Conservation (phyloP, 1,140 invertebrate genomes). For the Pteromalus puparum region DNA sequence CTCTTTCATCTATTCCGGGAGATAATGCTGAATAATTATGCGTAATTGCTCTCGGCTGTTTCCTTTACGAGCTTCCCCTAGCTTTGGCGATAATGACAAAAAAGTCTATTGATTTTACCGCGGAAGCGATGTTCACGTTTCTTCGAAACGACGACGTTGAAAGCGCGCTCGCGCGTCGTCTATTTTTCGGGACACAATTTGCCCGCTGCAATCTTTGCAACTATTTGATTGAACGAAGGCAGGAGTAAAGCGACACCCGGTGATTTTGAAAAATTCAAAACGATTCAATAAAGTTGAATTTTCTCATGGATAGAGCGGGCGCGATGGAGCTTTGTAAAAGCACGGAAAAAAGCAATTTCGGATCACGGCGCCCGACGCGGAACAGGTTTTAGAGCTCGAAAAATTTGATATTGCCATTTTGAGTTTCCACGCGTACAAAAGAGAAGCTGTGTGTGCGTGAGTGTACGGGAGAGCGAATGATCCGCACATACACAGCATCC, state of each 20-base stretch:
- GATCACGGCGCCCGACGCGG: not conserved
- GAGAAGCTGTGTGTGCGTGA: not conserved
- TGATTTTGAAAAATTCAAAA: not conserved
- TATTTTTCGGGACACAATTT: not conserved
- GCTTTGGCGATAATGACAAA: not conserved
- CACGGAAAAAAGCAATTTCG: conserved; percentile 1
- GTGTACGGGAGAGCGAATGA: not conserved
- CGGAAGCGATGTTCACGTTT: no score
- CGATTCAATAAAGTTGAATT: not conserved
- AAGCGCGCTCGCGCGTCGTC: not conserved
- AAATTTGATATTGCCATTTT: conserved; percentile 15
- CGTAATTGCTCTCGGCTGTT: conserved; percentile 1
- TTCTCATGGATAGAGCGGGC: not conserved
- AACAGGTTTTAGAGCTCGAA: not conserved
- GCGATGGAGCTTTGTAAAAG: not conserved
- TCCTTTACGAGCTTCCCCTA: not conserved
- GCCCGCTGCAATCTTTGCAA: no score
- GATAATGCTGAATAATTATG: conserved; percentile 30
- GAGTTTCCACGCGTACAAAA: not conserved
- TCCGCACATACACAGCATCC: not conserved
- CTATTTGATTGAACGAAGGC: no score
- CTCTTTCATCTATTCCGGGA: conserved; percentile 13
- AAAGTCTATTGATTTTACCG: not conserved
- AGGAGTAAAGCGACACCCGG: not conserved
- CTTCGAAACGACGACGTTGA: not conserved